phyloP scores from a whole-genome alignment of 2,113 vertebrate genomes.

The Numida meleagris region DNA sequence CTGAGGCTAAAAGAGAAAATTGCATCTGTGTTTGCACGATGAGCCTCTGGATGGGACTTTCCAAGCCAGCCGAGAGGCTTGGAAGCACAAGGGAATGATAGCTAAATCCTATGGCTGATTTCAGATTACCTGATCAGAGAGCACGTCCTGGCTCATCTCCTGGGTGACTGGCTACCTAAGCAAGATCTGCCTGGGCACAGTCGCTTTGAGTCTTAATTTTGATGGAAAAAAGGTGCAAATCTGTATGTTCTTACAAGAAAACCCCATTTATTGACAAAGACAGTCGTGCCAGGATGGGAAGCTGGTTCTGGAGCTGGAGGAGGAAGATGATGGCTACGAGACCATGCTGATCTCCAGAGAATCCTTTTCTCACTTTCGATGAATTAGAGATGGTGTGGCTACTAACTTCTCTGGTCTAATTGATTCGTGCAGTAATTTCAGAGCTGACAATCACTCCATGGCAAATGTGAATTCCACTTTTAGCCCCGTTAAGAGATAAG shows the following conservation, averaged over 20 bases:
- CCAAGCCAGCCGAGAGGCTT: constrained; percentile 4
- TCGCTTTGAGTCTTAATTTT: not conserved
- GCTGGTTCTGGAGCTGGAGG: not conserved
- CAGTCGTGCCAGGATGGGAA: not conserved
- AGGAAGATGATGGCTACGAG: not conserved
- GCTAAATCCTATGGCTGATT: not conserved
- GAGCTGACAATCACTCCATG: constrained; percentile 55
- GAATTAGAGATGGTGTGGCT: not conserved
- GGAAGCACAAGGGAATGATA: not conserved
- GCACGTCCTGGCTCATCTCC: not conserved
- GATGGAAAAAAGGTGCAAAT: not conserved
- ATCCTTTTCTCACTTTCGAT: not conserved
- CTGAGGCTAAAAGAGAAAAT: not conserved
- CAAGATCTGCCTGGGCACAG: not conserved
- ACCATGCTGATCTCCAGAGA: not conserved
- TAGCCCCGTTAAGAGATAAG: constrained; percentile 77
- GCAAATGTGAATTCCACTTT: constrained; percentile 72
- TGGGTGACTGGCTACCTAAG: not conserved
- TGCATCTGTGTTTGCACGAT: not conserved
- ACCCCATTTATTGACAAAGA: not conserved
- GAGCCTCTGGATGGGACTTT: not conserved
- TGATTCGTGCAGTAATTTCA: constrained; percentile 70
- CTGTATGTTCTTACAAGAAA: not conserved
- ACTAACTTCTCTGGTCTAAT: constrained; percentile 11
- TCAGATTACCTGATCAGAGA: not conserved